Percentiles rank a stretch among this genome's conserved stretches.
Conservation (phyloP, 2,113 vertebrate genomes). For the Hydrochoerus hydrochaeris region DNA sequence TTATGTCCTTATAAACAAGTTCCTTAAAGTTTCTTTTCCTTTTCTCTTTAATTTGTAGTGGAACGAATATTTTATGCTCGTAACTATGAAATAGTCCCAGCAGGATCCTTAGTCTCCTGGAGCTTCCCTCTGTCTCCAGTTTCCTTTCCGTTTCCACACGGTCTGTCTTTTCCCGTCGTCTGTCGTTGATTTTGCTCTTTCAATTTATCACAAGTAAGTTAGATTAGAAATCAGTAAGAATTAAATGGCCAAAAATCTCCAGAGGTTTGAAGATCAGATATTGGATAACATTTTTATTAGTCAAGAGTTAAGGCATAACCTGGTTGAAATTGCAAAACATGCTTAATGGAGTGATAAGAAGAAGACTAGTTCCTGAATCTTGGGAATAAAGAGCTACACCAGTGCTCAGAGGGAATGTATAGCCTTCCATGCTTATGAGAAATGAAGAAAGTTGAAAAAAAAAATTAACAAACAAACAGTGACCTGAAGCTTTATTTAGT, state of each 20-base stretch:
- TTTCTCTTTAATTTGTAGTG: background rate
- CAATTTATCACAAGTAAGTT: background rate
- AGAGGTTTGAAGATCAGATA: background rate
- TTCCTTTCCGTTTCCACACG: background rate
- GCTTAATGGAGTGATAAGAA: background rate
- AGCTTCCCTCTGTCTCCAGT: background rate
- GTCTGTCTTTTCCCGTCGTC: background rate
- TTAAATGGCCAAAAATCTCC: background rate
- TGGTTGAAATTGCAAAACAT: background rate
- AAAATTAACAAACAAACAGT: background rate
- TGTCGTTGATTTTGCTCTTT: background rate
- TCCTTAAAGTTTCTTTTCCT: conserved; percentile 28
- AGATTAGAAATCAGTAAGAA: background rate
- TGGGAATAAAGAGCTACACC: background rate
- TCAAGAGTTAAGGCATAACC: background rate
- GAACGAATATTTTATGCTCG: conserved; percentile 10
- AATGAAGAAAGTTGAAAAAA: background rate
- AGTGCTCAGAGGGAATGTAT: background rate
- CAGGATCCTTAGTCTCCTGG: background rate
- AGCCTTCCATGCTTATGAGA: background rate
- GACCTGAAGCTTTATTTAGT: background rate
- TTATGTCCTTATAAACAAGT: conserved; percentile 49
- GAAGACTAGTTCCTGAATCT: background rate
- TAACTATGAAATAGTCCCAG: conserved; percentile 25
- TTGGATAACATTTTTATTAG: background rate